Base-by-base conservation (phyloP, 2,113 vertebrate genomes). In the Vidua chalybeata region DNA sequence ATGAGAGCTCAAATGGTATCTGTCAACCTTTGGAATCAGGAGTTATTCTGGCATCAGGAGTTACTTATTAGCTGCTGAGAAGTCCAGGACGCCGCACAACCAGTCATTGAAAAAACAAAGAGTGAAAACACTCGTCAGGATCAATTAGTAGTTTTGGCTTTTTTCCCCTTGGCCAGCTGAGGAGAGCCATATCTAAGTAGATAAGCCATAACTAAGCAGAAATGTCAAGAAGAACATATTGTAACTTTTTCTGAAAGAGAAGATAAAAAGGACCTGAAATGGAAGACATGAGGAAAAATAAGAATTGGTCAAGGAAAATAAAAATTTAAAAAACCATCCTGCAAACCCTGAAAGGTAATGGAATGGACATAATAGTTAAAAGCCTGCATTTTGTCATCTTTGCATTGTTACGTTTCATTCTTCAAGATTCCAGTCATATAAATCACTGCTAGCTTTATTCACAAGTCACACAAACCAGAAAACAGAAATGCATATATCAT, bases 21-120 rank as follows among this genome's bases (percentile, higher is more conserved):
- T 61, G 49, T 84, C 92, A 92, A 49, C 89, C 88, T 95, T 92
- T 96, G 88, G 73, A 94, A 87, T 54, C 72, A 56, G 61, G 33
- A 92, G 45, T 45, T 80, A 79, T 26, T 67, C 84, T 87, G 75
- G 52, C 61, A 87, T 81, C 56, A 68, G 68, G 55, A 93, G 54
- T 94, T 93, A 94, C 58, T 93, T 64, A 93, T 86, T 94, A 95
- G 94, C 90, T 92, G 73, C 83, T 84, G 61, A 66, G 45, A 92
- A 93, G 76, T 87, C 77, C 87, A 84, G 83, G 68, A 90, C 13
- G 17, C 12, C 84, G 83, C n/a, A 80, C 46, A 90, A 76, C 78
- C 82, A 84, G 62, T 74, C 78, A 74, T 18, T 0, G 5, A 59
- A 76, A 83, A 68, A 48, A 78, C 0, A 0, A 68, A 83, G 48